Percentiles rank a stretch among this genome's conserved stretches.
Conservation (phyloP, 2,888 invertebrate genomes). For the Tiliacea citrago region DNA sequence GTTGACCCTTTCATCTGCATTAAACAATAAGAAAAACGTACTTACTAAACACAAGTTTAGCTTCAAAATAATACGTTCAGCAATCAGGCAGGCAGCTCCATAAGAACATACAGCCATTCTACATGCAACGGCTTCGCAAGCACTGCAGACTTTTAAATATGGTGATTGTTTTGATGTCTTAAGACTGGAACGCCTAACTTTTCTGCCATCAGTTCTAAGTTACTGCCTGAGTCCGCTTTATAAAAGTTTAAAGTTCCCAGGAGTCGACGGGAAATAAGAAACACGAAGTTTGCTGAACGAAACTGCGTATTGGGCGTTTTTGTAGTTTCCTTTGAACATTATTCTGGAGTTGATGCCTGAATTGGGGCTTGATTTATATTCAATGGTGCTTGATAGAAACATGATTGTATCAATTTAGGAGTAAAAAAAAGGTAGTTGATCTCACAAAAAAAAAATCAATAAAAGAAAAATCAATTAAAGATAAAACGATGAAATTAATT, state of each 20-base stretch:
- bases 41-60: background rate
- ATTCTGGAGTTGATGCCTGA: conserved; percentile 15
- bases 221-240: conserved; percentile 60
- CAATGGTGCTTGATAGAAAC: background rate
- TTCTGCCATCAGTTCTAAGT: conserved; percentile 60
- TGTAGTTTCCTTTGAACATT: conserved; percentile 23
- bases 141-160: conserved; percentile 64
- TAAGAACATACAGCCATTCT: conserved; percentile 15
- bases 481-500: no score
- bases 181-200: conserved; percentile 59
- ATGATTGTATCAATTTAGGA: no score
- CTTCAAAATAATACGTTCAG: conserved; percentile 42
- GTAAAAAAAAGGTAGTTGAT: no score
- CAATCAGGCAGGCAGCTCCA: conserved; percentile 19
- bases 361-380: conserved; percentile 30
- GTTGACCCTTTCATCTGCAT: no score
- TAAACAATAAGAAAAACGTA: background rate
- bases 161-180: conserved; percentile 68
- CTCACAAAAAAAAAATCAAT: no score
- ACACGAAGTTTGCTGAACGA: conserved; percentile 38
- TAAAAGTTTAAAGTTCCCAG: conserved; percentile 59
- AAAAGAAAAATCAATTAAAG: no score
- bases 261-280: conserved; percentile 54
- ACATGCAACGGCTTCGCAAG: conserved; percentile 45
- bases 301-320: conserved; percentile 43